Evolutionary conservation across 2,888 invertebrate genomes (phyloP), one percentile per base, ranked within the genome.

Genomic region (Halictus quadricinctus): DNA sequence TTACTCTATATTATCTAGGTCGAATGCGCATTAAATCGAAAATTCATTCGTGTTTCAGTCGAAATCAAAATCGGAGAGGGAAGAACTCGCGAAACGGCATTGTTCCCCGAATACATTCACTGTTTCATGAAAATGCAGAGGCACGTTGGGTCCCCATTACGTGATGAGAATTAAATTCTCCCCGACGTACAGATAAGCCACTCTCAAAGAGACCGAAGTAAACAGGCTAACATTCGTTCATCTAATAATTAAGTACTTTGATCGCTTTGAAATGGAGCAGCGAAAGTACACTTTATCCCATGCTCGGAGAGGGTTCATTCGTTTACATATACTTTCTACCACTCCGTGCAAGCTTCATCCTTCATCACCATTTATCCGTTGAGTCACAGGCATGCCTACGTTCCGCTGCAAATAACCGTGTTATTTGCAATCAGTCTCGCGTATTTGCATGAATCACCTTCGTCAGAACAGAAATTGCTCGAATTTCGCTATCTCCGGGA

Each of bases 41-140:
- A 87, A 88, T 89, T 87, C 84, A 87, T 88, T 87, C 85, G 48
- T 58, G 72, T 69, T 82, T 82, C 70, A 21, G 48, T 46, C 58
- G 73, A 73, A 66, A 80, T 36, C 41, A 29, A 36, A 76, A 76
- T 46, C 64, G 50, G 13, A 13, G 43, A 54, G 46, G 46, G 15
- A 18, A 36, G 66, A 46, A 58, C 43, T 84, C 64, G 76, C 80
- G 73, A 80, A 80, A 1, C 46, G 76, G 54, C 66, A 72, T 84
- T 89, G 81, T 86, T 82, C 66, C 76, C 85, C 64, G 29, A 74
- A 83, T 84, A 83, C 81, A 66, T 54, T 66, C 46, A 21, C 74
- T 43, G 82, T 88, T 85, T 86, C 91, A 88, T 90, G 89, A 88
- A 90, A 89, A 89, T 90, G 87, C 85, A 87, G 73, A 80, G 73